phyloP scores from a whole-genome alignment of 2,888 invertebrate genomes.

The Papilio demoleus region DNA sequence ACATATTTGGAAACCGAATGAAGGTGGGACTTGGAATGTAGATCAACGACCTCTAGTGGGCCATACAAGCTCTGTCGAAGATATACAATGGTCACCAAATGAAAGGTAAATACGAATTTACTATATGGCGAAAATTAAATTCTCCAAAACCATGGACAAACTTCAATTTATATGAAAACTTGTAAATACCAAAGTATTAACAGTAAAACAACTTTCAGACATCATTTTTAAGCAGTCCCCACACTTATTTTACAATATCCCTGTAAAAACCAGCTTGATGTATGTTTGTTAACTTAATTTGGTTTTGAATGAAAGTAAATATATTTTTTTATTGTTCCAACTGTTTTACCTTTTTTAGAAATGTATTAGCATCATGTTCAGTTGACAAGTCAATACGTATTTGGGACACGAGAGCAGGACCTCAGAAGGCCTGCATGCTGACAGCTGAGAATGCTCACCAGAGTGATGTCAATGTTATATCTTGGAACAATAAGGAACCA shows the following conservation, averaged over 20 bases:
- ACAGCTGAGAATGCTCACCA: constrained; percentile 93
- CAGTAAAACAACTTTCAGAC: too few species aligned
- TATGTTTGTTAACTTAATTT: too few species aligned
- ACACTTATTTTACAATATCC: too few species aligned
- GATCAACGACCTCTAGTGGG: constrained; percentile 94
- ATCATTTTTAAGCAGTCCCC: too few species aligned
- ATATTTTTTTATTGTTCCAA: background rate
- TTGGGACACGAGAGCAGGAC: constrained; percentile 96
- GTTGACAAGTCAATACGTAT: constrained; percentile 95
- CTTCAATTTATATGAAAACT: too few species aligned
- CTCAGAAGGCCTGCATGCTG: constrained; percentile 95
- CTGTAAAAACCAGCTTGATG: too few species aligned
- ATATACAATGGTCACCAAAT: constrained; percentile 99
- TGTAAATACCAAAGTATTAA: too few species aligned
- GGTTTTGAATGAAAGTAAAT: background rate
- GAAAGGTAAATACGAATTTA: constrained; percentile 83
- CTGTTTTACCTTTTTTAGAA: constrained; percentile 61
- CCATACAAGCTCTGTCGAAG: constrained; percentile 97
- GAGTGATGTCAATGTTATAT: constrained; percentile 97
- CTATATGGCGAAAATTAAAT: too few species aligned
- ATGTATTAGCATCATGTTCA: constrained; percentile 95
- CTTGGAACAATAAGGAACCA: constrained; percentile 97
- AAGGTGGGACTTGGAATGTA: constrained; percentile 93
- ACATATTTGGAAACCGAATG: constrained; percentile 94
- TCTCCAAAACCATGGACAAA: too few species aligned